A percentile compares a stretch with the other conserved stretches of the same genome.
Conservation (phyloP, 1,140 invertebrate genomes). For the Drosophila nigromelanica region DNA sequence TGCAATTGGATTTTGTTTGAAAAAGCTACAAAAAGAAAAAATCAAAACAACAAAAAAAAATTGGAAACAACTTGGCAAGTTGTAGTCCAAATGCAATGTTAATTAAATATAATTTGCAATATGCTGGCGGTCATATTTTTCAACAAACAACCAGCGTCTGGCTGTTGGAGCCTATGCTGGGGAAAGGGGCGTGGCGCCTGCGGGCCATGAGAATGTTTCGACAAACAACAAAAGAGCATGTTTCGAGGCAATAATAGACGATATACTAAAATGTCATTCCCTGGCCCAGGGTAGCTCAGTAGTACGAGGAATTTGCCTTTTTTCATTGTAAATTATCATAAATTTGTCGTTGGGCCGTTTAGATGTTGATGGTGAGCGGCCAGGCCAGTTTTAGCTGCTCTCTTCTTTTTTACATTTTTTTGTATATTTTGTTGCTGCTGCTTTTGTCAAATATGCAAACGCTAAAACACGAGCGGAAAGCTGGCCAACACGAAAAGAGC, state of each 20-base stretch:
- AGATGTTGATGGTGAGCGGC: slow-evolving; percentile 39
- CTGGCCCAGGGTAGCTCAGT: slow-evolving; percentile 53
- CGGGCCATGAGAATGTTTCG: slow-evolving; percentile 74
- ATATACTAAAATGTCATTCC: slow-evolving; percentile 78
- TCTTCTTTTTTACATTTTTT: slow-evolving; percentile 25
- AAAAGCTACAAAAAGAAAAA: slow-evolving; percentile 30
- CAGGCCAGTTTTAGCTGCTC: slow-evolving; percentile 44
- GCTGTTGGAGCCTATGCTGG: slow-evolving; percentile 26
- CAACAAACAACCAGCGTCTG: slow-evolving; percentile 46
- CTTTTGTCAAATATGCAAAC: slow-evolving; percentile 67
- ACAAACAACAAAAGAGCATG: slow-evolving; percentile 81
- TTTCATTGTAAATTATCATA: slow-evolving; percentile 77
- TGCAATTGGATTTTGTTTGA: slow-evolving; percentile 66
- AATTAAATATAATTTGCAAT: slow-evolving; percentile 83
- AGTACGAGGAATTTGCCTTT: slow-evolving; percentile 32
- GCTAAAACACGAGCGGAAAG: slow-evolving; percentile 23
- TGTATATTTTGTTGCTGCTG: slow-evolving; percentile 21
- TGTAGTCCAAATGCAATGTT: slow-evolving; percentile 76
- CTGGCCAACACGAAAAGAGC: slow-evolving; percentile 61
- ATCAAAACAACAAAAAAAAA: slow-evolving; percentile 33
- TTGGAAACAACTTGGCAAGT: slow-evolving; percentile 40
- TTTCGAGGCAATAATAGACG: slow-evolving; percentile 79
- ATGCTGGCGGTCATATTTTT: slow-evolving; percentile 78
- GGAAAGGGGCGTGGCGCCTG: slow-evolving; percentile 54
- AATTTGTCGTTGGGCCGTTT: slow-evolving; percentile 75